These are phyloP conservation scores for Agapornis canus DNA, from an alignment of 2,797 vertebrate genomes.

Conservation along the genomic window DNA sequence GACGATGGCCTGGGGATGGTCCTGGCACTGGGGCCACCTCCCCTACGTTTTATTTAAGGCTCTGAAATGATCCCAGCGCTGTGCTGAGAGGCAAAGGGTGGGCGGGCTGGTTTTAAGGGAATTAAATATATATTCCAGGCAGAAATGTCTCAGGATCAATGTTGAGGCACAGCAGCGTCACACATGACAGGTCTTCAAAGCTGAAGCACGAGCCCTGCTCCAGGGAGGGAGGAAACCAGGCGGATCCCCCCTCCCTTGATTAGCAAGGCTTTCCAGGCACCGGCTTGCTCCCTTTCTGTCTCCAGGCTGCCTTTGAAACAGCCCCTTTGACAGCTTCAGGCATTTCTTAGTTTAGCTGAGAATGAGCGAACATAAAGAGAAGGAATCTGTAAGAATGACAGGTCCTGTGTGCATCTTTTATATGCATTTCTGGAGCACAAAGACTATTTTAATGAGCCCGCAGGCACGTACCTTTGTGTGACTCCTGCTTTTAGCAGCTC, in stretches of 20 bases:
- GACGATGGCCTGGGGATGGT: neutral
- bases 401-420: neutral
- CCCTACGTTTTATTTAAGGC: neutral
- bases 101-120: neutral
- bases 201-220: neutral
- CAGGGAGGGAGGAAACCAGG: neutral
- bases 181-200: conserved; percentile 45
- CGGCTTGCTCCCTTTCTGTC: conserved; percentile 39
- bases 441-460: neutral
- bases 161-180: neutral
- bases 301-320: conserved; percentile 40
- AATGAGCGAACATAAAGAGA: neutral
- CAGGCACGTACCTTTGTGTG: neutral
- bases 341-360: neutral
- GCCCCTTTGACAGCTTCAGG: conserved; percentile 35
- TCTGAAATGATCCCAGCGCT: neutral
- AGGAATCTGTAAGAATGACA: neutral
- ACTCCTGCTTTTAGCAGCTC: neutral
- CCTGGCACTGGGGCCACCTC: neutral
- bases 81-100: neutral
- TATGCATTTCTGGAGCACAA: neutral
- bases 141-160: neutral
- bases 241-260: neutral
- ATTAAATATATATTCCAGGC: neutral
- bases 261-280: neutral